Base-by-base conservation (phyloP, 2,888 invertebrate genomes). In the Tiliacea aurago region DNA sequence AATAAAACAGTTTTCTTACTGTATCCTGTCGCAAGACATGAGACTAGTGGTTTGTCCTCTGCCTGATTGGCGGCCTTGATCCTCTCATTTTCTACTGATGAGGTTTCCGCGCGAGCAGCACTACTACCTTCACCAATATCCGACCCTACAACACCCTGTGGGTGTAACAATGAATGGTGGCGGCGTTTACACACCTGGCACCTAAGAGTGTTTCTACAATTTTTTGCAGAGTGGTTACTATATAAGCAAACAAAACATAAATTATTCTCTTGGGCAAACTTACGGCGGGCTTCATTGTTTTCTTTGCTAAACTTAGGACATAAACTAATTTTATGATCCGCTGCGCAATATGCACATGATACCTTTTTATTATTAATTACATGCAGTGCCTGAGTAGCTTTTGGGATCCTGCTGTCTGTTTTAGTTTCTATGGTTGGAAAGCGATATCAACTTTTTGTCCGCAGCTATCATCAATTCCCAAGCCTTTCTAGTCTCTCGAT, bases 161-260 rank as follows among this genome's bases (percentile, higher is more conserved):
- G 73, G 47, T 76, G 72, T n/a, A 75, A 28, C 28, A 72, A 75
- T 28, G 45, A 62, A 45, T 63, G 28, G 62, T 63, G 45, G 47
- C 62, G 62, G 2, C 63, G 20, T 28, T 64, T 64, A 20, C 63
- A 64, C 63, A 64, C 63, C 37, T 64, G 49, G 63, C 63, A 64
- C 49, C 37, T 58, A 37, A 58, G 20, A 49, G 45, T 58, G 15
- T 61, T 73, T 5, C 70, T 76, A 61, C 86, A 87, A 23, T 68
- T 66, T 13, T 55, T 76, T 4, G 75, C 85, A 11, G 76, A 3
- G 49, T 89, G 88, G 70, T 82, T 84, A 5, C 59, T 49, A 7
- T 33, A 33, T 33, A 33, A 33, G 33, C 33, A 33, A 33, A 33
- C 33, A 33, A 33, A 33, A 33, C 33, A 70, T 6, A 88, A 43